Evolutionary conservation across 2,113 vertebrate genomes (phyloP).

Genomic region (Thamnophis sirtalis): DNA sequence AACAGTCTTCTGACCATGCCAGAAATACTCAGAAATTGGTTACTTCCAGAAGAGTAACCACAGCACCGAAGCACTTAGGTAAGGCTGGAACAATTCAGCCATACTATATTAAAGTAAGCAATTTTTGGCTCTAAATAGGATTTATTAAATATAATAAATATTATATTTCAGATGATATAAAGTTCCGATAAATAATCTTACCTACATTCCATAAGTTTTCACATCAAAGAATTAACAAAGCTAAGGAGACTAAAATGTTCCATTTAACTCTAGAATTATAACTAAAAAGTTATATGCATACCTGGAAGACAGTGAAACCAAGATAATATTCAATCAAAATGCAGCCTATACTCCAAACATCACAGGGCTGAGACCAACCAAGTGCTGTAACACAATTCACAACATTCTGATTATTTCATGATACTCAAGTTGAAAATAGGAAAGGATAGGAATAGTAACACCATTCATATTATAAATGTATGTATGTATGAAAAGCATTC

Average conservation of each 20-base stretch:
- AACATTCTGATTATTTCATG: constrained; percentile 5
- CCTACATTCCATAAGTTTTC: neutral
- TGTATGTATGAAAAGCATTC: neutral
- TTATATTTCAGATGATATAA: neutral
- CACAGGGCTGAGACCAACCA: constrained; percentile 92
- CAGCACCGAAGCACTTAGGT: neutral
- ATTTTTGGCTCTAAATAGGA: neutral
- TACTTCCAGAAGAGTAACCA: neutral
- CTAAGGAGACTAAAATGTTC: rapidly evolving
- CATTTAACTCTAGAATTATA: neutral
- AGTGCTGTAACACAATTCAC: constrained; percentile 74
- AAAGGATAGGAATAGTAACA: neutral
- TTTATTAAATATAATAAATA: neutral
- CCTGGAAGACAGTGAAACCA: constrained; percentile 93
- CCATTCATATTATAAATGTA: neutral
- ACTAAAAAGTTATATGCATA: constrained; percentile 18
- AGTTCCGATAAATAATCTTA: neutral
- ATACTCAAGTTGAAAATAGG: neutral
- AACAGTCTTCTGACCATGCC: neutral
- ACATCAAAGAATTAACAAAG: neutral
- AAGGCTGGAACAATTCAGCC: neutral
- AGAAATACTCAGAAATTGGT: neutral
- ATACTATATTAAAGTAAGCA: neutral
- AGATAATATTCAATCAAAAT: constrained; percentile 95
- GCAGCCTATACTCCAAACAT: constrained; percentile 95